Conservation (phyloP, 2,888 invertebrate species). For the Zaprionus obscuricornis region DNA sequence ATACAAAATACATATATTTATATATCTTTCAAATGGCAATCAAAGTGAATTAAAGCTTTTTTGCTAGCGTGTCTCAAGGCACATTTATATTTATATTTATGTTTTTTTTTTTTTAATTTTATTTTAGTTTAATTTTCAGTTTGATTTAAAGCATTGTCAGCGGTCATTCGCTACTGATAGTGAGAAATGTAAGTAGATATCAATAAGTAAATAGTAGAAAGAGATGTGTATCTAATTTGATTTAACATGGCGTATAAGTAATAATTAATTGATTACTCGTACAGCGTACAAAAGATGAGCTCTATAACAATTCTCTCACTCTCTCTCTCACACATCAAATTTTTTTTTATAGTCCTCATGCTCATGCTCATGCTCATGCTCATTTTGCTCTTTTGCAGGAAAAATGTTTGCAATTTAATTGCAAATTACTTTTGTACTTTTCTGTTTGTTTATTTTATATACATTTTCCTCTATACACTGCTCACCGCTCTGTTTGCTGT, state of each 20-base stretch:
- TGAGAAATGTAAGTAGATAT: not conserved
- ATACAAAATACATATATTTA: too few relatives aligned
- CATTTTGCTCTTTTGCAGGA: not conserved
- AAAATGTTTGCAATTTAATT: too few relatives aligned
- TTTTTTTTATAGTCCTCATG: too few relatives aligned
- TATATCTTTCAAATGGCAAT: too few relatives aligned
- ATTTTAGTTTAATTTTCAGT: slow-evolving; percentile 22
- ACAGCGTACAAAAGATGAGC: too few relatives aligned
- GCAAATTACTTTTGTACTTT: slow-evolving; percentile 23
- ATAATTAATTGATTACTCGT: slow-evolving; percentile 64
- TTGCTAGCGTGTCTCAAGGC: too few relatives aligned
- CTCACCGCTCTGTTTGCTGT: not conserved
- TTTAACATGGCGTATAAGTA: slow-evolving; percentile 37
- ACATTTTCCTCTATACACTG: too few relatives aligned
- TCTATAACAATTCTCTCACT: not conserved
- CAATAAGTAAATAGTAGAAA: not conserved
- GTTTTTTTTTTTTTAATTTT: slow-evolving; percentile 8
- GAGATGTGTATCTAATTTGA: slow-evolving; percentile 33
- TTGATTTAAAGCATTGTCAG: slow-evolving; percentile 15
- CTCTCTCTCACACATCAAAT: not conserved
- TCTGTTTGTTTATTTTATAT: slow-evolving; percentile 1
- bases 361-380: not conserved
- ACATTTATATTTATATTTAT: slow-evolving; percentile 4
- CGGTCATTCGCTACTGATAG: too few relatives aligned
- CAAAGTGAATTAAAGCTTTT: too few relatives aligned